phyloP scores from a whole-genome alignment of 1,140 invertebrate species.

The Lucilia cuprina region DNA sequence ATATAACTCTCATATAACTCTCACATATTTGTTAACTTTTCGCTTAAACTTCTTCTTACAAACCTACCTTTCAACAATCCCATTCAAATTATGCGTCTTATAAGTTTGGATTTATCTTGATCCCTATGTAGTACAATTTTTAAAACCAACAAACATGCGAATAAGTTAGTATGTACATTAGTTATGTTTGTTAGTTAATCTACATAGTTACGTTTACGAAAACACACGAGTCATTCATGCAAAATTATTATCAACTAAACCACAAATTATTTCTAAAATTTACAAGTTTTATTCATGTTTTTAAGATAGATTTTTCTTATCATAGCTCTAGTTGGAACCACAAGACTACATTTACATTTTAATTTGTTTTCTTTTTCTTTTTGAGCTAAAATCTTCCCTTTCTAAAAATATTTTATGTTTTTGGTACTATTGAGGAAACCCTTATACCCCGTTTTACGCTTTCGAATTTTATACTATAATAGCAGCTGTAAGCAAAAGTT shows the following conservation, averaged over 20 bases:
- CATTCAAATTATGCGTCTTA: not conserved
- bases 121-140: not conserved
- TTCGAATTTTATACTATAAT: no score
- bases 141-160: not conserved
- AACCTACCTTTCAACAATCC: not conserved
- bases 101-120: not conserved
- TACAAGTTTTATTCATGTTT: not conserved
- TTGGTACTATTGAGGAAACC: no score
- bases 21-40: no score
- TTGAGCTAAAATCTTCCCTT: not conserved
- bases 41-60: not conserved
- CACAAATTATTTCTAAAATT: slow-evolving; percentile 1
- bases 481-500: no score
- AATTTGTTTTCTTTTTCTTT: not conserved
- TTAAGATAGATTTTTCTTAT: not conserved
- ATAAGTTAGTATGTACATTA: not conserved
- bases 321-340: no score
- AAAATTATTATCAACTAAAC: not conserved
- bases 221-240: not conserved
- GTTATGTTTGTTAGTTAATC: not conserved
- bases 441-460: no score
- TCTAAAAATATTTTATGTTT: not conserved
- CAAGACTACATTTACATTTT: not conserved
- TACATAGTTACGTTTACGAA: not conserved
- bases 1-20: no score